Conservation (phyloP, 2,113 vertebrate species). For the Drymodes brunneopygia region DNA sequence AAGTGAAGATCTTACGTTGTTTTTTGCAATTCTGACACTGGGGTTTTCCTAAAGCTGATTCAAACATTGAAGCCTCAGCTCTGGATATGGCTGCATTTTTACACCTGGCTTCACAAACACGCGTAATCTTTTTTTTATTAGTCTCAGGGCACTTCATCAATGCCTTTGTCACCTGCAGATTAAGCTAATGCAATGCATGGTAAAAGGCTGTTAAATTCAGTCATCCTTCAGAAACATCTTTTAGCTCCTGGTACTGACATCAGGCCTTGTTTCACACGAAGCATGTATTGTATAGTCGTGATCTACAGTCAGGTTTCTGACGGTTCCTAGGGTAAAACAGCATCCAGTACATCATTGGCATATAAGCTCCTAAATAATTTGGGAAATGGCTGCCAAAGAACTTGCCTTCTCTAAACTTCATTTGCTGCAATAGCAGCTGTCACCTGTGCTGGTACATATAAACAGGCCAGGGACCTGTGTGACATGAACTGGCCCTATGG, state of each 20-base stretch:
- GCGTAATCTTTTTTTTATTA: not conserved
- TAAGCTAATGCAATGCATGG: not conserved
- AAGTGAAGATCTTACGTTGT: not conserved
- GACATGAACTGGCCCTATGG: not conserved
- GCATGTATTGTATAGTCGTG: fast-evolving
- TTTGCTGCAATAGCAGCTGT: not conserved
- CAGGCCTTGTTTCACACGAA: not conserved
- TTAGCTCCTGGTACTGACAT: not conserved
- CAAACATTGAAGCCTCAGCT: not conserved
- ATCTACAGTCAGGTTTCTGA: not conserved
- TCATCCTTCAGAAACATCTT: not conserved
- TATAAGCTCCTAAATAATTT: not conserved
- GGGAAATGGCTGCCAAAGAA: not conserved
- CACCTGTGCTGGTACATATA: not conserved
- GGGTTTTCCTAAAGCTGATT: not conserved
- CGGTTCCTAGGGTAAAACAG: not conserved
- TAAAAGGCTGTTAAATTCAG: conserved; percentile 20
- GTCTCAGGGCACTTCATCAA: not conserved
- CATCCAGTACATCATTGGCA: not conserved
- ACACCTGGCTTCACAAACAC: not conserved
- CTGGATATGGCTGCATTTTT: not conserved
- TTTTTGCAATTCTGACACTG: not conserved
- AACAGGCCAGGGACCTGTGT: not conserved
- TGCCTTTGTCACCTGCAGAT: not conserved
- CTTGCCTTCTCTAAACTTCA: not conserved